Conservation (phyloP, 2,888 invertebrate genomes). For the Trilocha varians region DNA sequence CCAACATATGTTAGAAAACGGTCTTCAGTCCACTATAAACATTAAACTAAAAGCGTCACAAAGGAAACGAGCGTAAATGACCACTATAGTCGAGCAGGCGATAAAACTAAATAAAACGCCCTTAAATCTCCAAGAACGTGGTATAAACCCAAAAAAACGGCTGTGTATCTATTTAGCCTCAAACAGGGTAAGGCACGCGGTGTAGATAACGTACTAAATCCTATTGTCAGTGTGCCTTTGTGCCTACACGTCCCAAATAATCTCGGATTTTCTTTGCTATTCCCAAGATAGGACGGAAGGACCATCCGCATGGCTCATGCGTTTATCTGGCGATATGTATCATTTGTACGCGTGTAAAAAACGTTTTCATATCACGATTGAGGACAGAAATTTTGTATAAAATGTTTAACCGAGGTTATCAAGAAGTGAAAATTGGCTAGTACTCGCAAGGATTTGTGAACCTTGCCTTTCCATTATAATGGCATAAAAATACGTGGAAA, state of each 20-base stretch:
- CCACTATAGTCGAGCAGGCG: background rate
- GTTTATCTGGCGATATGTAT: background rate
- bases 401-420: no score
- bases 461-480: no score
- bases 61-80: no score
- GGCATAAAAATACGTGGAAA: no score
- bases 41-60: no score
- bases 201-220: conserved; percentile 10
- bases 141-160: background rate
- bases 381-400: no score
- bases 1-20: no score
- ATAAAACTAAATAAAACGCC: background rate
- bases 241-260: conserved; percentile 9
- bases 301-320: background rate
- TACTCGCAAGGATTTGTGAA: no score
- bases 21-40: no score
- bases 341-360: background rate
- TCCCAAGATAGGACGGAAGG: conserved; percentile 9
- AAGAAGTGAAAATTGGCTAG: no score
- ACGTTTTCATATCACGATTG: no score
- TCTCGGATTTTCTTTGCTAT: conserved; percentile 15
- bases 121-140: background rate
- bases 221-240: conserved; percentile 16
- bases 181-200: background rate
- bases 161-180: background rate